Evolutionary conservation across 30 jellyfish, hydroid and myxozoan genomes (phyloP), one percentile per base, ranked within the genome.

Genomic region (Cassiopea xamachana): DNA sequence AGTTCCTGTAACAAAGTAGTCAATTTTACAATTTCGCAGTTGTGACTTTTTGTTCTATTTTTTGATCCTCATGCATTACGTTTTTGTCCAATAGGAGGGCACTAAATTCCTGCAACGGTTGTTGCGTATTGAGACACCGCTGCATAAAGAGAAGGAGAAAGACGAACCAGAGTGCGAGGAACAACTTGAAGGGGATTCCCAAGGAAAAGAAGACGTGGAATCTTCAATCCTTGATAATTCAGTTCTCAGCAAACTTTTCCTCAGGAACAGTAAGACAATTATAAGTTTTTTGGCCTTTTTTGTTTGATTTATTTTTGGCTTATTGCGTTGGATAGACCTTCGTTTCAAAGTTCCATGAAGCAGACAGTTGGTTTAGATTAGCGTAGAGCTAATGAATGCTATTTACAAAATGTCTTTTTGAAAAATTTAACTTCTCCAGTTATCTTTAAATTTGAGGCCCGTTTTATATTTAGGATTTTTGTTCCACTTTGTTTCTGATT

Each of bases 21-120:
- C 39, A 27, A 27, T 27, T 27, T 27, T 27, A 0, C 39, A 27
- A 27, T 55, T 55, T 55, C 10, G 12, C 7, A 55, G 64, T 0
- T 10, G 64, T 55, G 12, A 55, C 7, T 55, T 51, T 51, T 10
- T 55, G 64, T 4, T 4, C 15, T 64, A 14, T 12, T 73, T 0
- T 73, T 44, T 73, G 81, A 15, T 69, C n/a, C 48, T n/a, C 48
- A 27, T 27, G 39, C 79, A 16, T 69, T 69, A 7, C 79, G 48
- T 69, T 69, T 7, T 7, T 69, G 10, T 69, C 19, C 81, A 64
- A 27, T 60, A 82, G 90, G 90, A 82, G 14, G 90, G 90, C 55
- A 82, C 90, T 10, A 82, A 82, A 3, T 16, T 62, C 60, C 76
- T 82, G 50, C 90, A 82, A 61, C 46, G 68, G 46, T 64, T 82